phyloP scores from a whole-genome alignment of 2,113 vertebrate species.

The Chionodraco myersi region DNA sequence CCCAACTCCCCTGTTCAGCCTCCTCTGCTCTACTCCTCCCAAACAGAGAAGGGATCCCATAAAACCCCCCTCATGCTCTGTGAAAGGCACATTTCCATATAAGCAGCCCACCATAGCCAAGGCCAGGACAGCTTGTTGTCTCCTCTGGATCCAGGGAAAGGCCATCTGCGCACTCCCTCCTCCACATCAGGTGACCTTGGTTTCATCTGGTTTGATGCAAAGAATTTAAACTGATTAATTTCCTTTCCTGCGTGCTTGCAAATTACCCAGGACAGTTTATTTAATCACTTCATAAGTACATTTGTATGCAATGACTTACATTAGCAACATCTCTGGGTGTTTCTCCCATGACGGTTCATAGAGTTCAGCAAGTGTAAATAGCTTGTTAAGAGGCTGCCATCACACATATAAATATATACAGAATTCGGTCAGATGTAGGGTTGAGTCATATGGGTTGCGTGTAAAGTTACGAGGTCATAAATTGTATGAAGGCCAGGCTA shows the following conservation, averaged over 20 bases:
- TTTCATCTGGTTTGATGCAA: conserved; percentile 43
- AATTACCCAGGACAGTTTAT: conserved; percentile 53
- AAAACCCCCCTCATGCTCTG: conserved; percentile 19
- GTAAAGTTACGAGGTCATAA: conserved; percentile 61
- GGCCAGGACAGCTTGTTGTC: conserved; percentile 45
- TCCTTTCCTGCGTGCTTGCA: conserved; percentile 32
- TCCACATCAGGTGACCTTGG: conserved; percentile 48
- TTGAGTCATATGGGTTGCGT: conserved; percentile 5
- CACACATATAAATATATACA: conserved; percentile 24
- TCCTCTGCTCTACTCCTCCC: conserved; percentile 36
- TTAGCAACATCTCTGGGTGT: conserved; percentile 41
- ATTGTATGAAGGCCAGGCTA: conserved; percentile 56
- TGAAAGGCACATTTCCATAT: conserved; percentile 48
- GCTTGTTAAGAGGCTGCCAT: conserved; percentile 48
- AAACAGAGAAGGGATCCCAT: conserved; percentile 33
- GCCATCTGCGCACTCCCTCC: conserved; percentile 34
- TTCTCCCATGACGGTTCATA: conserved; percentile 34
- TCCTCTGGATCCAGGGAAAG: neutral
- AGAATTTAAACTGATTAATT: conserved; percentile 49
- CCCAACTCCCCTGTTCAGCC: conserved; percentile 21
- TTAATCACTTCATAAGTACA: conserved; percentile 50
- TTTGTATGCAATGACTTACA: conserved; percentile 51
- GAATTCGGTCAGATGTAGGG: conserved; percentile 35
- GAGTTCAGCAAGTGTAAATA: conserved; percentile 55
- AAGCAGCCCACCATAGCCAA: conserved; percentile 32